Conservation (phyloP, 2,888 invertebrate species). For the Antheraea assamensis region DNA sequence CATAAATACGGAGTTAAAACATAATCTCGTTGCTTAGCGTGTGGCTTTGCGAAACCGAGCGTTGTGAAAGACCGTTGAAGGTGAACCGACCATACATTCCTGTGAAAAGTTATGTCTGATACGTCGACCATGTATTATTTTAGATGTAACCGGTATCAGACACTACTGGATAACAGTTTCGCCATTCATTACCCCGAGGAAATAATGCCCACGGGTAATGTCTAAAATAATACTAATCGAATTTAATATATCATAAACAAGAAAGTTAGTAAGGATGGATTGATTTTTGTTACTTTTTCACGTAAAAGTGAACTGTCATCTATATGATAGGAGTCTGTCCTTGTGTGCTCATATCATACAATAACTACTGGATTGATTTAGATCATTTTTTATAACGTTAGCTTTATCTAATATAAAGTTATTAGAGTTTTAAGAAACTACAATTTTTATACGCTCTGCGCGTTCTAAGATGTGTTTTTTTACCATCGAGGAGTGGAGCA, state of each 20-base stretch:
- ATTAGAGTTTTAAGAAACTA: too few relatives aligned
- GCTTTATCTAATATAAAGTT: too few relatives aligned
- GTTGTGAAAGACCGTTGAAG: neutral
- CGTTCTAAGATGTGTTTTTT: too few relatives aligned
- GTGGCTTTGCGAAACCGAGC: neutral
- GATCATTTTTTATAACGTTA: too few relatives aligned
- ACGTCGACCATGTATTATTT: neutral
- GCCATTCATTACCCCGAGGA: neutral
- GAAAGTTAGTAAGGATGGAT: too few relatives aligned
- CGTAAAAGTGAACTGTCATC: too few relatives aligned
- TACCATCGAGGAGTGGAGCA: too few relatives aligned
- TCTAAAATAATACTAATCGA: neutral
- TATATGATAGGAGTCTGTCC: too few relatives aligned
- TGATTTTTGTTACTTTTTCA: too few relatives aligned
- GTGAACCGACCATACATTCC: conserved; percentile 7
- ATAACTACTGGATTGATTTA: too few relatives aligned
- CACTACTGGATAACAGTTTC: neutral
- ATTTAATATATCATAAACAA: neutral
- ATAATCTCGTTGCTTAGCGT: conserved; percentile 13
- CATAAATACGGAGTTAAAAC: neutral
- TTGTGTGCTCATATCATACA: too few relatives aligned
- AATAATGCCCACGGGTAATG: neutral
- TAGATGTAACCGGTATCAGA: neutral
- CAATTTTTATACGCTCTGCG: too few relatives aligned
- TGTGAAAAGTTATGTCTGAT: neutral